phyloP scores from a whole-genome alignment of 2,113 vertebrate genomes.

The Apistogramma diplotaenia region DNA sequence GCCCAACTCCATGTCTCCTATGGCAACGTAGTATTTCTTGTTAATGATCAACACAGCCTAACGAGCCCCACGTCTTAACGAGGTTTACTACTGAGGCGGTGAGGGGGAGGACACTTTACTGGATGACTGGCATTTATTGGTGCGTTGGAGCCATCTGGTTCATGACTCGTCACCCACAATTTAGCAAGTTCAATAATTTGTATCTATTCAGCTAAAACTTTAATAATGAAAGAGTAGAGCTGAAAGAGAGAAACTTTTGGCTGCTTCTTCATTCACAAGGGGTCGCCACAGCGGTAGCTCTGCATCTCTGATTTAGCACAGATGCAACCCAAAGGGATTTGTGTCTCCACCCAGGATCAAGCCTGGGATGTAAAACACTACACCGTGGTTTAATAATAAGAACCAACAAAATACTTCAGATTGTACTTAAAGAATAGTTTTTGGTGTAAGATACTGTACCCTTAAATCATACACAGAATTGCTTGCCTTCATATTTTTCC shows the following conservation, averaged over 20 bases:
- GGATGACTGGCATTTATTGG: slow-evolving; percentile 14
- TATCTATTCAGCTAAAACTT: slow-evolving; percentile 6
- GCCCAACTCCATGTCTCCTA: slow-evolving; percentile 6
- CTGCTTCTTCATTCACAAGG: neutral
- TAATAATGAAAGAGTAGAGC: neutral
- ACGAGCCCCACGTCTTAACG: slow-evolving; percentile 22
- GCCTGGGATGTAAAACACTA: neutral
- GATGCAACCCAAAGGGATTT: neutral
- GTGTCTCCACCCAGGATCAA: neutral
- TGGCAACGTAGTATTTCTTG: slow-evolving; percentile 13
- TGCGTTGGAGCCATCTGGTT: slow-evolving; percentile 5
- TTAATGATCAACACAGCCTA: slow-evolving; percentile 30
- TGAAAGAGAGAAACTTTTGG: neutral
- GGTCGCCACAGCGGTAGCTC: neutral
- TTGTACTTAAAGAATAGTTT: neutral
- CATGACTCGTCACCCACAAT: neutral
- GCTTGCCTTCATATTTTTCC: neutral
- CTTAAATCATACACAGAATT: neutral
- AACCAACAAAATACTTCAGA: neutral
- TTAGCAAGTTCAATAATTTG: neutral
- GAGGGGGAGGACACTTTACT: neutral
- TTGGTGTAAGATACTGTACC: neutral
- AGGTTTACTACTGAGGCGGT: slow-evolving; percentile 37
- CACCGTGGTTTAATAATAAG: neutral
- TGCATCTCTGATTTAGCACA: neutral